Conservation (phyloP, 2,888 invertebrate genomes). For the Aphidius colemani region DNA sequence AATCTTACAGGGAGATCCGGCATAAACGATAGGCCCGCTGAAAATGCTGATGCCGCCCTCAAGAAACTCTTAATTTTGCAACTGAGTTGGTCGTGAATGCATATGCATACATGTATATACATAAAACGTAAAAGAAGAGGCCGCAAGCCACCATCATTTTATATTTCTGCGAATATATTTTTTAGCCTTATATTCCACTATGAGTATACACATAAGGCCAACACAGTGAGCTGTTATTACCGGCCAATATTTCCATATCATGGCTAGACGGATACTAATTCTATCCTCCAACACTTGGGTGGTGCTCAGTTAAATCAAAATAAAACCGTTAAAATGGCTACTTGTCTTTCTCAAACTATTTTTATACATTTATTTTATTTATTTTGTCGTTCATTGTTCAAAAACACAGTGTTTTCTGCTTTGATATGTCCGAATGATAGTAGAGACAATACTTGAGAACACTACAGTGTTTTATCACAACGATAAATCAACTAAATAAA, state of each 20-base stretch:
- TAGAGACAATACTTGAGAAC: no score
- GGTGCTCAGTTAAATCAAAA: background rate
- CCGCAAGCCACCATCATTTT: conserved; percentile 37
- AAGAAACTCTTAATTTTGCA: conserved; percentile 56
- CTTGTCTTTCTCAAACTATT: conserved; percentile 11
- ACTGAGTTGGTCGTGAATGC: conserved; percentile 19
- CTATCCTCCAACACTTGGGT: conserved; percentile 39
- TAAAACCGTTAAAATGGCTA: conserved; percentile 24
- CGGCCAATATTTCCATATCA: conserved; percentile 55
- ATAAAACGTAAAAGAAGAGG: conserved; percentile 10
- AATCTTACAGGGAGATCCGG: conserved; percentile 59
- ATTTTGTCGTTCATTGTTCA: background rate
- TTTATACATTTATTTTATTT: background rate
- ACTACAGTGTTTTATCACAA: no score
- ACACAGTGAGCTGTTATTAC: conserved; percentile 46
- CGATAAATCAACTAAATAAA: no score
- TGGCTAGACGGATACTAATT: conserved; percentile 54
- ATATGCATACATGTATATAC: conserved; percentile 15
- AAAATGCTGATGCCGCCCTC: conserved; percentile 45
- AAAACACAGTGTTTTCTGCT: background rate
- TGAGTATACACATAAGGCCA: no score
- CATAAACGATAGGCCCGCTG: conserved; percentile 59
- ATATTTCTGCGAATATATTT: conserved; percentile 56
- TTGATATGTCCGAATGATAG: no score
- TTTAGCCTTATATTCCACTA: conserved; percentile 36